These are phyloP conservation scores for Drosophila borealis DNA, from an alignment of 2,888 invertebrate genomes.

Conservation along the genomic window DNA sequence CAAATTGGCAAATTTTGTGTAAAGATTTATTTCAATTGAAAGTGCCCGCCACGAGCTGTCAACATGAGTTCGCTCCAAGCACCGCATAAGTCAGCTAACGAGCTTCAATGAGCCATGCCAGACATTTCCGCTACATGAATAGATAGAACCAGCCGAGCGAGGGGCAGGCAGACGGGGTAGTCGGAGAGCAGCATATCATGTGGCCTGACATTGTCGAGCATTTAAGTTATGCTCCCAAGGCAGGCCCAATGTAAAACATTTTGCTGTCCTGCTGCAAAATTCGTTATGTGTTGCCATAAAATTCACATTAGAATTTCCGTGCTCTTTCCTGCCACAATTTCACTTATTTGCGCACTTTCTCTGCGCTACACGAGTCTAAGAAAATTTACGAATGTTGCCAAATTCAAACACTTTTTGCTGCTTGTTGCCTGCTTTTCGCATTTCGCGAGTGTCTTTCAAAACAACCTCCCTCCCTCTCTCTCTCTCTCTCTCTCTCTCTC, in stretches of 20 bases:
- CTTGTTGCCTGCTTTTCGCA: constrained; percentile 3
- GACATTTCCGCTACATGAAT: constrained; percentile 68
- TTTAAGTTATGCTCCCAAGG: constrained; percentile 33
- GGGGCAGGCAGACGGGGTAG: not conserved
- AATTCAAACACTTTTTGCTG: constrained; percentile 33
- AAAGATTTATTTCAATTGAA: constrained; percentile 80
- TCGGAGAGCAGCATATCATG: constrained; percentile 27
- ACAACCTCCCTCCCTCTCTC: not conserved
- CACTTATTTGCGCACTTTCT: constrained; percentile 24
- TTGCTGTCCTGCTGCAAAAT: constrained; percentile 55
- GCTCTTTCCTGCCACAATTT: constrained; percentile 43
- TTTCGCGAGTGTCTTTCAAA: not conserved
- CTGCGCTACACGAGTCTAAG: constrained; percentile 7
- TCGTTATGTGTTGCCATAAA: constrained; percentile 72
- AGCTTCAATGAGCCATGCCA: constrained; percentile 77
- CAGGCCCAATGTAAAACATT: constrained; percentile 36
- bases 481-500: not conserved
- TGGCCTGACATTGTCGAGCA: constrained; percentile 32
- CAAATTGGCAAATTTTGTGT: constrained; percentile 78
- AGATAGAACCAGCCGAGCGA: not conserved
- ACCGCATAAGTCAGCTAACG: constrained; percentile 69
- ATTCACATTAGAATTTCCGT: constrained; percentile 73
- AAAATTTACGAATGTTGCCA: constrained; percentile 38
- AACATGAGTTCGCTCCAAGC: constrained; percentile 51
- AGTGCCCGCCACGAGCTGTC: constrained; percentile 74